phyloP scores from a whole-genome alignment of 1,140 invertebrate genomes.

The Caenorhabditis remanei region DNA sequence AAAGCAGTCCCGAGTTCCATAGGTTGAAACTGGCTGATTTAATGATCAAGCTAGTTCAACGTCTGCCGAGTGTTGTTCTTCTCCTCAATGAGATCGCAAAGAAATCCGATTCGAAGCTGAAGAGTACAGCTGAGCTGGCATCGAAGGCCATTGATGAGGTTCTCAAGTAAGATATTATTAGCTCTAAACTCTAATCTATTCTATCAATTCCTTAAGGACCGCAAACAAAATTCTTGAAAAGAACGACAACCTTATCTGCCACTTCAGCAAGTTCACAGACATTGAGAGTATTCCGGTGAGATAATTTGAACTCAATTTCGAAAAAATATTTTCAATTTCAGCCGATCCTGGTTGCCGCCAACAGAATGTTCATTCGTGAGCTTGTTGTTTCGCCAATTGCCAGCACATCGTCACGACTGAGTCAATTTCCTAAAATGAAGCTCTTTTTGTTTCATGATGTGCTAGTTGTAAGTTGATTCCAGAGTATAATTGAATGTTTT shows the following conservation, averaged over 20 bases:
- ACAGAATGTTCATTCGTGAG: slow-evolving; percentile 57
- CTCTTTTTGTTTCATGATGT: slow-evolving; percentile 65
- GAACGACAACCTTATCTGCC: slow-evolving; percentile 59
- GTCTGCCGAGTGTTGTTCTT: slow-evolving; percentile 92
- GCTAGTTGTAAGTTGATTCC: slow-evolving; percentile 56
- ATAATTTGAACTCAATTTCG: background rate
- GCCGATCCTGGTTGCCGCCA: slow-evolving; percentile 59
- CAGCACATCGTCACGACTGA: slow-evolving; percentile 45
- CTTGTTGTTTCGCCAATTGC: slow-evolving; percentile 54
- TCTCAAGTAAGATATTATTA: slow-evolving; percentile 82
- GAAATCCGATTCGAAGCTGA: slow-evolving; percentile 87
- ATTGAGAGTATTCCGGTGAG: slow-evolving; percentile 67
- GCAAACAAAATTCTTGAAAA: slow-evolving; percentile 62
- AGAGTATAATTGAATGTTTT: background rate
- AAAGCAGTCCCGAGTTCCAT: slow-evolving; percentile 87
- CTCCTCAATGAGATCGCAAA: slow-evolving; percentile 93
- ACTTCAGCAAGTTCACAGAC: slow-evolving; percentile 57
- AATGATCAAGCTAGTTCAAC: slow-evolving; percentile 94
- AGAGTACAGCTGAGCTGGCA: slow-evolving; percentile 87
- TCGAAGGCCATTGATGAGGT: slow-evolving; percentile 90
- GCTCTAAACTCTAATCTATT: background rate
- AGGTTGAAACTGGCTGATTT: slow-evolving; percentile 93
- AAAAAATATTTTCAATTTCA: slow-evolving; percentile 42
- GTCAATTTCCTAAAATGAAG: slow-evolving; percentile 50
- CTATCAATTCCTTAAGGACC: slow-evolving; percentile 41